phyloP scores from a whole-genome alignment of 2,888 invertebrate genomes.

The Drosophila neoperkinsi region DNA sequence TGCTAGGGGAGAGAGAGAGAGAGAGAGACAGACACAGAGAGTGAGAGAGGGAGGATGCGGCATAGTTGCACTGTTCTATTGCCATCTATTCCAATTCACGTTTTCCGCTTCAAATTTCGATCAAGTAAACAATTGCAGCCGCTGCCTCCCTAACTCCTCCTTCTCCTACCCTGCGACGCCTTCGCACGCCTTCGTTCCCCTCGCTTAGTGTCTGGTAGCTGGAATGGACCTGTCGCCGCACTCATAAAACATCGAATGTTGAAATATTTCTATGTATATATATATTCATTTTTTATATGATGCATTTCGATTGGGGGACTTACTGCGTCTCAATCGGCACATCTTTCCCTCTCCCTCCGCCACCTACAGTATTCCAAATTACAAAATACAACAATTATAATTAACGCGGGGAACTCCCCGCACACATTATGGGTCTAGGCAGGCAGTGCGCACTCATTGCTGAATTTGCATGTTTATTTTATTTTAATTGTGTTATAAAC shows the following conservation, averaged over 20 bases:
- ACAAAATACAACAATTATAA: background rate
- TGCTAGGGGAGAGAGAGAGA: background rate
- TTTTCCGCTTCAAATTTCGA: constrained; percentile 17
- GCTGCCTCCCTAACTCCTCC: background rate
- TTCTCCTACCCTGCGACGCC: no score
- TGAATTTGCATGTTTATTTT: constrained; percentile 13
- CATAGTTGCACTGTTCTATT: background rate
- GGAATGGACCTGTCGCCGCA: background rate
- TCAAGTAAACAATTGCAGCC: constrained; percentile 29
- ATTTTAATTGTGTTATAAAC: constrained; percentile 42
- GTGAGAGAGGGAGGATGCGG: background rate
- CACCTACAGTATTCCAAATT: constrained; percentile 7
- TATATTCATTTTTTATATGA: constrained; percentile 12
- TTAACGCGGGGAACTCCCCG: background rate
- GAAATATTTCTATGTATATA: background rate
- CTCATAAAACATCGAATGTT: constrained; percentile 19
- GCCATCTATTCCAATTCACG: constrained; percentile 7
- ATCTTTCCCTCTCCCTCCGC: background rate
- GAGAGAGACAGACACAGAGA: background rate
- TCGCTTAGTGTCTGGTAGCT: background rate
- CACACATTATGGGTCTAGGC: background rate
- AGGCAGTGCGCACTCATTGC: constrained; percentile 12
- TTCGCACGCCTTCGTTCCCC: background rate
- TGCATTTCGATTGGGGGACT: constrained; percentile 38
- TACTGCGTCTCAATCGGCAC: constrained; percentile 15